Evolutionary conservation across 2,797 vertebrate species (phyloP).

Genomic region (Cheirogaleus major): DNA sequence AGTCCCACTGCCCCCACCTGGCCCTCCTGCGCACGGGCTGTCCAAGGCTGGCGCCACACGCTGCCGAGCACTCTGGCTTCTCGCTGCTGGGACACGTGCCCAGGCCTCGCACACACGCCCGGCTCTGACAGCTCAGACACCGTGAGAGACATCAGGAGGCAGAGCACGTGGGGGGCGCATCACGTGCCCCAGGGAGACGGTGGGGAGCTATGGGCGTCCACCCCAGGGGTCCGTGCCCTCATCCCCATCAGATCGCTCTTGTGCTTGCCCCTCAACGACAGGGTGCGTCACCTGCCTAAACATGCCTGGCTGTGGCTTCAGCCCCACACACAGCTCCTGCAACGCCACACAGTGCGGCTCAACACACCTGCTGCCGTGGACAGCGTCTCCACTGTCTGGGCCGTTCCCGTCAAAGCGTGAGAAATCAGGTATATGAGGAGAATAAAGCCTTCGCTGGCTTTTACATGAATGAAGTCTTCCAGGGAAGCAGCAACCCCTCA

Average conservation of each 20-base stretch:
- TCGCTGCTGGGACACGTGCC: background rate
- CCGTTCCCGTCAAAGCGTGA: background rate
- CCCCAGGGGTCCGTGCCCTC: background rate
- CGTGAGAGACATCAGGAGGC: background rate
- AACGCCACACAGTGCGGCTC: background rate
- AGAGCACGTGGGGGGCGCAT: fast-evolving
- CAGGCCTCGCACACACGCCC: background rate
- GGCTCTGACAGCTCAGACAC: background rate
- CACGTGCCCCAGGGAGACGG: too few relatives aligned
- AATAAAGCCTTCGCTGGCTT: background rate
- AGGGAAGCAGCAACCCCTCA: background rate
- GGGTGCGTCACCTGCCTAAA: too few relatives aligned
- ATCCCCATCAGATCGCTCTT: background rate
- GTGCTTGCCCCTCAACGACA: background rate
- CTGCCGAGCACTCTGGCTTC: background rate
- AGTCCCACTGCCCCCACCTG: too few relatives aligned
- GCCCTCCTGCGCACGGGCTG: background rate
- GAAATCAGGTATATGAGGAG: background rate
- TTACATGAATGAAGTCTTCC: background rate
- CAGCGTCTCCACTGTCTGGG: too few relatives aligned
- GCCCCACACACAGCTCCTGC: background rate
- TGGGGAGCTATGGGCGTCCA: background rate
- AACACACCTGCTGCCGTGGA: background rate
- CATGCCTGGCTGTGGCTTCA: background rate
- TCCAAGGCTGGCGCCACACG: background rate